Conservation (phyloP, 2,888 invertebrate genomes). For the Pelosia muscerda region DNA sequence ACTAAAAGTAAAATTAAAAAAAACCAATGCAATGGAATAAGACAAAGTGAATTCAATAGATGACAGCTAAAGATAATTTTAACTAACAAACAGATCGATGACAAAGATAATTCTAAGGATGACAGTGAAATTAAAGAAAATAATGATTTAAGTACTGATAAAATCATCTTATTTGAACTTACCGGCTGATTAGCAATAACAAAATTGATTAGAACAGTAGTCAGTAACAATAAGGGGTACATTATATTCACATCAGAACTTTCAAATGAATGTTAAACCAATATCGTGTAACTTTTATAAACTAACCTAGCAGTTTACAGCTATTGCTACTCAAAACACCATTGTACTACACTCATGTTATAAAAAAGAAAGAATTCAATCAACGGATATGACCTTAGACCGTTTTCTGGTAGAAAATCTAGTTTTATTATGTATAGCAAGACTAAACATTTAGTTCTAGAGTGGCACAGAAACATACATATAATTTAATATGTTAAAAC, state of each 20-base stretch:
- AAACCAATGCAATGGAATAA: no score
- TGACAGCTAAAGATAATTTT: neutral
- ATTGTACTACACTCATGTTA: conserved; percentile 56
- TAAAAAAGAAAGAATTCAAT: conserved; percentile 35
- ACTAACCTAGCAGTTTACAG: conserved; percentile 40
- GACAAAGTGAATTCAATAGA: no score
- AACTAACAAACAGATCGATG: neutral
- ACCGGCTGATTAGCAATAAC: conserved; percentile 29
- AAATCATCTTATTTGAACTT: conserved; percentile 20
- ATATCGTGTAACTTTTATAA: conserved; percentile 60
- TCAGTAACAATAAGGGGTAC: conserved; percentile 36
- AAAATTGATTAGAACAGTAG: conserved; percentile 34
- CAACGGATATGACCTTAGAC: conserved; percentile 31
- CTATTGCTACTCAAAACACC: conserved; percentile 57
- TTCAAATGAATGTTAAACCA: conserved; percentile 27
- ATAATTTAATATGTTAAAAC: neutral
- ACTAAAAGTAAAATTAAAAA: no score
- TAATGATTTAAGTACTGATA: neutral
- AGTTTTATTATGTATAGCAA: conserved; percentile 36
- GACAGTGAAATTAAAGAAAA: neutral
- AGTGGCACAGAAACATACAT: conserved; percentile 26
- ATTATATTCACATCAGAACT: conserved; percentile 41
- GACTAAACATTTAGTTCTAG: conserved; percentile 26
- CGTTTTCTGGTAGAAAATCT: conserved; percentile 23
- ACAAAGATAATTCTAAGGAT: neutral